Evolutionary conservation across 2,113 vertebrate genomes (phyloP).

Genomic region (Austrofundulus limnaeus): DNA sequence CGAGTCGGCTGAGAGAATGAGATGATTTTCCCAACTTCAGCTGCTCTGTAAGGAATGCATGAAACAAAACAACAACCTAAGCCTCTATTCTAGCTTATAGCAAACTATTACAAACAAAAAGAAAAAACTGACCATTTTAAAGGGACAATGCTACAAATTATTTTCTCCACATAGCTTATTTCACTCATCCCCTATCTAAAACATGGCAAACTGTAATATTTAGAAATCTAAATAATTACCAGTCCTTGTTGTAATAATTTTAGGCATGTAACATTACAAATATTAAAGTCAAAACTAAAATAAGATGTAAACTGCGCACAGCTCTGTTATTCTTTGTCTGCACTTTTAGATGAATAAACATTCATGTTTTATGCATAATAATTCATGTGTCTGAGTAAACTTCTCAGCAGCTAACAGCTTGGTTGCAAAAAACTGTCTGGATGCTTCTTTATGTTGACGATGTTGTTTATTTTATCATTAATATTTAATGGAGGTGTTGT

Average conservation of each 20-base stretch:
- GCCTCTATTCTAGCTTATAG: background rate
- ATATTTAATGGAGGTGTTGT: constrained; percentile 19
- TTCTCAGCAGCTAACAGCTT: background rate
- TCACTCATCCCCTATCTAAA: constrained; percentile 38
- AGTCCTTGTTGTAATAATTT: background rate
- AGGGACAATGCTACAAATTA: constrained; percentile 14
- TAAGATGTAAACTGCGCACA: constrained; percentile 29
- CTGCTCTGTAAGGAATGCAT: background rate
- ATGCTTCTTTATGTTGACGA: too few species aligned
- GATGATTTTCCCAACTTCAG: background rate
- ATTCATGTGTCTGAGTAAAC: background rate
- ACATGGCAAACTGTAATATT: constrained; percentile 5
- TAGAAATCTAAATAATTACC: constrained; percentile 9
- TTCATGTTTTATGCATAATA: background rate
- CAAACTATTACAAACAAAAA: background rate
- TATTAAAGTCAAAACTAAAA: constrained; percentile 11
- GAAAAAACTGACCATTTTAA: constrained; percentile 3
- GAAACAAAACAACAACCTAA: constrained; percentile 8
- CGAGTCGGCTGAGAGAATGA: background rate
- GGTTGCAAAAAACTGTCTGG: background rate
- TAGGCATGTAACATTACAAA: background rate
- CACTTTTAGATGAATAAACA: background rate
- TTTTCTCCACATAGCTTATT: constrained; percentile 61
- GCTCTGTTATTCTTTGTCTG: constrained; percentile 44
- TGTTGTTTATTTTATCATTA: background rate